Evolutionary conservation across 1,140 invertebrate genomes (phyloP), one percentile per base, ranked within the genome.

Genomic region (Drosophila ananassae): DNA sequence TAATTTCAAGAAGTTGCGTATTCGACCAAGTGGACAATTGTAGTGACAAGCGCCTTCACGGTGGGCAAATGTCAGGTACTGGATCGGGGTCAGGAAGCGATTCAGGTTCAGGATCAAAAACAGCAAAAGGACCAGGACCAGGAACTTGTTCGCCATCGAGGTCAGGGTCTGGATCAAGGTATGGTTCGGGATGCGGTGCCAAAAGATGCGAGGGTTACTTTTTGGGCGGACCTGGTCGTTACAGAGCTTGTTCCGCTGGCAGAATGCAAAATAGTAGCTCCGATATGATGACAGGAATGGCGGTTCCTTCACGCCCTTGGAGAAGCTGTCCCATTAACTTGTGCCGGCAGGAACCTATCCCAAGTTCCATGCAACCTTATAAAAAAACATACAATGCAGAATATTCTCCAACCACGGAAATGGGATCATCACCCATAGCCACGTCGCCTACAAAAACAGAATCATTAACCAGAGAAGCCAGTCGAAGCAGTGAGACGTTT

Each of bases 1-100:
- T 75, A 2, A 66, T 75, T 5, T 75, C 71, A 12, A 37, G 60
- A 22, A 75, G 60, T 39, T 75, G 72, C 10, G 12, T 75, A 3
- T 53, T 66, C 2, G 13, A 12, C 2, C 13, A 30, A 4, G 4
- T 24, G 2, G 7, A 25, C 2, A 9, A 13, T 2, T 0, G 0
- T 3, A 8, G 0, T 13, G 7, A 51, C 6, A 3, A 1, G 0
- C 47, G 52, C 4, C 12, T 41, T 53, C 3, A 30, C 3, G 69
- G 22, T 25, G 52, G 52, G 6, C 5, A 8, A 44, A 13, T 37
- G 8, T 21, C 34, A n/a, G 34, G 10, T 3, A 12, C 34, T 37
- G 10, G 34, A n/a, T 37, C 34, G 3, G 34, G 12, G 10, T 37
- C 34, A 0, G 17, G 17, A 13, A 17, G 2, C 13, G 4, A 5